Base-by-base conservation (phyloP, 2,888 invertebrate genomes). In the Miltochrista miniata region DNA sequence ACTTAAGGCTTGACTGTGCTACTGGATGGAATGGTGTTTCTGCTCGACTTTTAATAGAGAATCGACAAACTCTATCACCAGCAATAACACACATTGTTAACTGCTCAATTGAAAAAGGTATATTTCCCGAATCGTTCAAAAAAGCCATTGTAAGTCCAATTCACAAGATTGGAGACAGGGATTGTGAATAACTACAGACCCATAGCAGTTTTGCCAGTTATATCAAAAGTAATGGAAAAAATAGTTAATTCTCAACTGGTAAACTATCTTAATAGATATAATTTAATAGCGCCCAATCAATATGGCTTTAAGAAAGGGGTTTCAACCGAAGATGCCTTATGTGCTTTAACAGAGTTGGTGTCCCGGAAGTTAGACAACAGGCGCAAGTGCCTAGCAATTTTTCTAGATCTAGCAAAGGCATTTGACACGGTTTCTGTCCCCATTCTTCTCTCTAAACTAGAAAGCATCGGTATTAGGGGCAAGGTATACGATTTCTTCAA, bases 11-110 rank as follows among this genome's bases (percentile, higher is more conserved):
- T 1, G 31, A 31, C 31, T 31, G 10, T 42, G 48, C 48, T 5
- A 42, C 42, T 10, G 48, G 48, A 1, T 48, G 48, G 48, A 42
- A 48, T 10, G 48, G 42, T 13, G 42, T 42, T 14, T n/a, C 48
- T 3, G 8, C 1, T 18, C 18, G 0, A 1, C 42, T 48, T 7
- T 9, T 42, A 10, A 31, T 30, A 13, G 0, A 11, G 1, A 37
- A 37, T 38, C 12, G 31, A 4, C 15, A 37, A 1, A n/a, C 37
- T 31, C 15, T 48, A 7, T 36, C 42, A 4, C 42, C 48, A 9
- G 3, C 37, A 33, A 14, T 48, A 9, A 37, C 41, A 31, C 37
- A 42, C 12, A 42, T 42, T 10, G 36, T 42, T 15, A 48, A 48
- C 15, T 35, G 2, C 10, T 42, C 48, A 1, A 37, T 48, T 10